A percentile compares a stretch with the other conserved stretches of the same genome.
Evolutionary conservation across 2,797 vertebrate genomes (phyloP).

Genomic region (Cyprinella venusta): DNA sequence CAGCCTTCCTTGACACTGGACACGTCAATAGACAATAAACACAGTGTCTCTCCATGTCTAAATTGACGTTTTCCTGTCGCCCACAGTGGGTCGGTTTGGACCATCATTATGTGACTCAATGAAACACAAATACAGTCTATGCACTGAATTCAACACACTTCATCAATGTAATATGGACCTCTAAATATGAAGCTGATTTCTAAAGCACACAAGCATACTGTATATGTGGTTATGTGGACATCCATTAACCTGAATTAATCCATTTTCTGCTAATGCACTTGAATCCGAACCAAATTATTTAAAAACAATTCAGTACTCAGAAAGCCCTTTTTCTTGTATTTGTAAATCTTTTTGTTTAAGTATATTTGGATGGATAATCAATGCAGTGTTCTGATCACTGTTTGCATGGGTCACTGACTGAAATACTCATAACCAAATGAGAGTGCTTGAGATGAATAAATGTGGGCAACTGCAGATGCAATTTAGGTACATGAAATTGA

Average conservation of each 20-base stretch:
- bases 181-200: background rate
- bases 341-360: background rate
- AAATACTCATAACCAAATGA: background rate
- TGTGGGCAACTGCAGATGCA: background rate
- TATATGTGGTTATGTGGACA: background rate
- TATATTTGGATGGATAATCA: background rate
- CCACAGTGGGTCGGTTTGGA: background rate
- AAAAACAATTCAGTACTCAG: background rate
- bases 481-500: background rate
- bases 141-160: background rate
- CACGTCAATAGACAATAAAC: slow-evolving; percentile 36
- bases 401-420: slow-evolving; percentile 5
- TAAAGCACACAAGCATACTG: background rate
- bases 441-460: background rate
- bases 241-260: background rate
- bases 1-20: slow-evolving; percentile 18
- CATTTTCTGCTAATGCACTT: background rate
- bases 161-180: background rate
- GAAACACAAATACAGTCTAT: background rate
- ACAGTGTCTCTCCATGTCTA: background rate
- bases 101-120: background rate
- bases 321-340: background rate
- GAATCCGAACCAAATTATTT: background rate
- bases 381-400: background rate
- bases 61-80: slow-evolving; percentile 3